Percentiles rank a stretch among this genome's conserved stretches.
phyloP scores from a whole-genome alignment of 2,888 invertebrate genomes.

The Cinara cedri region DNA sequence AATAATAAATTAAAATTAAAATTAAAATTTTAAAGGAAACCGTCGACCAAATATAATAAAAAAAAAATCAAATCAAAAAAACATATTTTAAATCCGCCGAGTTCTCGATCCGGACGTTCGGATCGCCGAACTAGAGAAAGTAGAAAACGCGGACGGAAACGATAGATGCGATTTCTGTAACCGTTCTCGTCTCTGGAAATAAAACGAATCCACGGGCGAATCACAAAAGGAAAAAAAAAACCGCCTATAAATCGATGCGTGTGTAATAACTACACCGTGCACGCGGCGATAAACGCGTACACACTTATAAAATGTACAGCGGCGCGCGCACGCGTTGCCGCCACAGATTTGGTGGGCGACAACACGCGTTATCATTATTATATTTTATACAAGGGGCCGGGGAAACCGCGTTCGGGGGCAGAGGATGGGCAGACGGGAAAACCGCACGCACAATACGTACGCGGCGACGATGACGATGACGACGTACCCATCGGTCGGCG shows the following conservation, averaged over 20 bases:
- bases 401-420: background rate
- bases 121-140: too few relatives aligned
- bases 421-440: background rate
- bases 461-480: too few relatives aligned
- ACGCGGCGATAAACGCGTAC: background rate
- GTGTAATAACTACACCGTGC: background rate
- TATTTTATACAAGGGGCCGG: background rate
- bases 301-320: background rate
- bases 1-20: too few relatives aligned
- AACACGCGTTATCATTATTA: conserved; percentile 19
- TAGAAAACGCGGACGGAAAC: too few relatives aligned
- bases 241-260: background rate
- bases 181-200: background rate
- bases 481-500: too few relatives aligned
- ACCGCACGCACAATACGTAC: conserved; percentile 11
- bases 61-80: too few relatives aligned
- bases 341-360: conserved; percentile 34
- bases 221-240: background rate
- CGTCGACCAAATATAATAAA: too few relatives aligned
- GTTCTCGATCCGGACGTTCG: too few relatives aligned
- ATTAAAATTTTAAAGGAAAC: too few relatives aligned
- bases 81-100: too few relatives aligned
- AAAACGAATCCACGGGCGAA: background rate
- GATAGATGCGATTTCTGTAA: background rate
- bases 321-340: background rate